Conservation (phyloP, 1,140 invertebrate species). For the Marisa cornuarietis region DNA sequence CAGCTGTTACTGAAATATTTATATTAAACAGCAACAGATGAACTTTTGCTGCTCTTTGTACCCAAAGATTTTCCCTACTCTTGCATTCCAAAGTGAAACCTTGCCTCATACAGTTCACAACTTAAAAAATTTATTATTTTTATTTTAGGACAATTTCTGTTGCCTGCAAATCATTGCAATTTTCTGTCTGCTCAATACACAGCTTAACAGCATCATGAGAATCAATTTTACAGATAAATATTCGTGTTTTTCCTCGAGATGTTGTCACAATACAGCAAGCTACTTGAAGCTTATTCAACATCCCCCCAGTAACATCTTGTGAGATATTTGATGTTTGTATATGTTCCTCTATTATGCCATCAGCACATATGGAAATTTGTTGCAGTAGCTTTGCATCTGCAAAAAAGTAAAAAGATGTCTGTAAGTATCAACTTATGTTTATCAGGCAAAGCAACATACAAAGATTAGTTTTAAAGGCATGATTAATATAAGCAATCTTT, state of each 20-base stretch:
- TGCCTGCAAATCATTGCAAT: neutral
- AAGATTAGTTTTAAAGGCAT: too few relatives aligned
- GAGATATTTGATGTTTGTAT: slow-evolving; percentile 23
- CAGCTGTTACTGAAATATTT: too few relatives aligned
- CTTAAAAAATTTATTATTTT: too few relatives aligned
- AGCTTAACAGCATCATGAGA: slow-evolving; percentile 16
- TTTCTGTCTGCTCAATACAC: slow-evolving; percentile 8
- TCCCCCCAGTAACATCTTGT: slow-evolving; percentile 47
- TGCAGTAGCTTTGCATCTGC: slow-evolving; percentile 34
- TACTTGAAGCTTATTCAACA: slow-evolving; percentile 36
- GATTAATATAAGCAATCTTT: too few relatives aligned
- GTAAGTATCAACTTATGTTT: neutral
- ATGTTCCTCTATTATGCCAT: slow-evolving; percentile 13
- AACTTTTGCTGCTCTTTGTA: too few relatives aligned
- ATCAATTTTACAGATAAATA: slow-evolving; percentile 31
- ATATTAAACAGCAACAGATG: too few relatives aligned
- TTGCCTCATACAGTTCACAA: too few relatives aligned
- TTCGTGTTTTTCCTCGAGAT: slow-evolving; percentile 24
- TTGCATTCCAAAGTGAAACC: too few relatives aligned
- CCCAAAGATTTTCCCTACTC: too few relatives aligned
- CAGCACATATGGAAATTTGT: slow-evolving; percentile 14
- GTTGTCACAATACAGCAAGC: slow-evolving; percentile 35
- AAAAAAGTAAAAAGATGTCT: neutral
- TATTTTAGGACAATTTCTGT: neutral
- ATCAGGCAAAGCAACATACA: neutral